A percentile compares a stretch with the other conserved stretches of the same genome.
Evolutionary conservation across 2,888 invertebrate species (phyloP).

Genomic region (Stomorhina lunata): DNA sequence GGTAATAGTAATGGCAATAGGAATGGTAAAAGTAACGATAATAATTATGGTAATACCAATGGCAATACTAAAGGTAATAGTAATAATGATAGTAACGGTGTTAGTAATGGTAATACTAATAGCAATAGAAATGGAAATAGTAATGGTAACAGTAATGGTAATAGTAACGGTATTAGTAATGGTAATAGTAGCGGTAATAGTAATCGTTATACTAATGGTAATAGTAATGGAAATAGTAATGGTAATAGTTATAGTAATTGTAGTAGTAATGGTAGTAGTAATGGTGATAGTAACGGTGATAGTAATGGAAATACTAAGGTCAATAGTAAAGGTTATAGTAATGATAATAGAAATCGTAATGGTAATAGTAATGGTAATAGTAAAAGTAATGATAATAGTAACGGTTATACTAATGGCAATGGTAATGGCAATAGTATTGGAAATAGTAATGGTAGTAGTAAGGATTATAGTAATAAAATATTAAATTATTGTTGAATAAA

Average conservation of each 20-base stretch:
- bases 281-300: background rate
- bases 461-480: no score
- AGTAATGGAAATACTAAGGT: background rate
- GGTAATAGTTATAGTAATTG: background rate
- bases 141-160: background rate
- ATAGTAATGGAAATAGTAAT: background rate
- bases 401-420: background rate
- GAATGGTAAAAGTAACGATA: background rate
- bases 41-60: background rate
- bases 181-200: background rate
- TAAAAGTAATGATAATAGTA: background rate
- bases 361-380: background rate
- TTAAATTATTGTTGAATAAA: no score
- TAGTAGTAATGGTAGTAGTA: background rate
- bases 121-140: background rate
- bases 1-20: background rate
- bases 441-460: background rate
- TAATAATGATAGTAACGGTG: background rate
- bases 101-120: background rate
- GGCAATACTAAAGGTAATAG: background rate
- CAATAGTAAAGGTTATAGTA: background rate
- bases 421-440: background rate
- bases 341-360: background rate
- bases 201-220: background rate
- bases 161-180: background rate